A percentile compares a stretch with the other conserved stretches of the same genome.
These are phyloP conservation scores for Gymnobelideus leadbeateri DNA, from an alignment of 2,113 vertebrate genomes.

Conservation along the genomic window DNA sequence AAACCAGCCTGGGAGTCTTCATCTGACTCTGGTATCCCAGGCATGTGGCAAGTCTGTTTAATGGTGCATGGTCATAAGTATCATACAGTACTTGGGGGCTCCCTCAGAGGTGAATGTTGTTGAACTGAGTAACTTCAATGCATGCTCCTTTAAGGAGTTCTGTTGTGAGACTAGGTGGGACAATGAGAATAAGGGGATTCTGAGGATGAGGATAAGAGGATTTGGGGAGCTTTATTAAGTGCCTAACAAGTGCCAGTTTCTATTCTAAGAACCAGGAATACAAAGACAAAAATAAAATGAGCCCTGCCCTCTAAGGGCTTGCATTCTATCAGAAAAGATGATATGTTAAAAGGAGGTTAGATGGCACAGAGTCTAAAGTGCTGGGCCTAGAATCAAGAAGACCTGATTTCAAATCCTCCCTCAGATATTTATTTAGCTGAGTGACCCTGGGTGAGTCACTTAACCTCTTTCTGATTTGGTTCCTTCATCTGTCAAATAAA, in stretches of 20 bases:
- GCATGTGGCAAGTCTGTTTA: constrained; percentile 59
- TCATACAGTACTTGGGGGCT: neutral
- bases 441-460: neutral
- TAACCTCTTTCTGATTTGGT: neutral
- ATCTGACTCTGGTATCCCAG: constrained; percentile 57
- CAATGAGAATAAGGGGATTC: neutral
- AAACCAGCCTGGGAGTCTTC: constrained; percentile 63
- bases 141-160: constrained; percentile 42
- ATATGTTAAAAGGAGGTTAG: neutral
- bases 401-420: neutral
- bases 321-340: neutral
- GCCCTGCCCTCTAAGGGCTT: neutral
- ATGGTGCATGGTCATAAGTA: neutral
- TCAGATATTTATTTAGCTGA: neutral
- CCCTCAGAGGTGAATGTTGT: constrained; percentile 46
- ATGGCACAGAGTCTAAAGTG: neutral
- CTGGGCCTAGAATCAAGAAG: neutral
- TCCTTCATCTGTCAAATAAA: neutral
- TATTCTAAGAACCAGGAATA: neutral
- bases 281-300: neutral
- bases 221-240: neutral
- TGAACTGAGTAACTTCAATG: constrained; percentile 43
- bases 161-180: neutral
- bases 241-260: neutral
- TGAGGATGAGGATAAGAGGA: neutral